Evolutionary conservation across 2,888 invertebrate species (phyloP), one percentile per base, ranked within the genome.

Genomic region (Aleiodes leptofemur): DNA sequence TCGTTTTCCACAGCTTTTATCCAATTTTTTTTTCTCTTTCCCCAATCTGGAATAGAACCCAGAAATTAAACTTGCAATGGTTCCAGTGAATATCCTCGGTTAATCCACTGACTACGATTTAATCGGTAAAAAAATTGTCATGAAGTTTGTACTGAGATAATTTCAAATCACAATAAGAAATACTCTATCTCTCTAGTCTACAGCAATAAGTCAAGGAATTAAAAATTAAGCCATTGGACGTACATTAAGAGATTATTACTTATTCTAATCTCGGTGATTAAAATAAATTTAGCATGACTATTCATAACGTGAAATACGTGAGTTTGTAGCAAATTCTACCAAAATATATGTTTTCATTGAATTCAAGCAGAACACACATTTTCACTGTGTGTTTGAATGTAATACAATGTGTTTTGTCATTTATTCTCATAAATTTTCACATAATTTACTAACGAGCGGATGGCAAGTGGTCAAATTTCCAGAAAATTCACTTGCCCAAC

Each of bases 231-330:
- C 61, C 61, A 38, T 50, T 50, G 79, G 79, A 80, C 81, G 34
- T 83, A 82, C 83, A 85, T 84, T 86, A 86, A 84, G 85, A 81
- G 84, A 83, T 86, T 86, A 88, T 87, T 86, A 86, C 84, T 82
- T 81, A 79, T 73, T 81, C 83, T 87, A 88, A 88, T 87, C 86
- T 82, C 78, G 78, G 80, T 83, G 85, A 86, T 87, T 87, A 87
- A 85, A 86, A 86, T 84, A 83, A 86, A 87, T 88, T 86, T 84
- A 86, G 83, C 82, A 80, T 76, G 74, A n/a, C 82, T 83, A 86
- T 86, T 87, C 84, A 86, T 87, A 85, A 82, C 84, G 74, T 78
- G 66, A 76, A 81, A 82, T 76, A 78, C 66, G 68, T 50, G 76
- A 59, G 38, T 61, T 71, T 51, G 61, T 14, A 72, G 59, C 14